Base-by-base conservation (phyloP, 2,797 vertebrate species). In the Acropternis orthonyx region DNA sequence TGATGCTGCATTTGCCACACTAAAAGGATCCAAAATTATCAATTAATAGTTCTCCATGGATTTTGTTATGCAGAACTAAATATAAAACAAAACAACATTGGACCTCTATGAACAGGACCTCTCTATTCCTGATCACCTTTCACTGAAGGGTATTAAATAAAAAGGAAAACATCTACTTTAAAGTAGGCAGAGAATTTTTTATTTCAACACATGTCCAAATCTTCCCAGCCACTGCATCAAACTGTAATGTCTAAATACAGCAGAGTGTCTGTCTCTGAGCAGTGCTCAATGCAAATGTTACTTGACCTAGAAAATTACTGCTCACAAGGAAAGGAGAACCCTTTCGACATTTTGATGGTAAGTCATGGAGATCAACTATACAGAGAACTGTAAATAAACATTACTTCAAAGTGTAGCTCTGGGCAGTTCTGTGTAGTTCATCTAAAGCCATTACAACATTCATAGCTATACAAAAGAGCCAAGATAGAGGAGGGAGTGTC, bases 221-320 rank as follows among this genome's bases (percentile, higher is more conserved):
- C 55, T 88, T 95, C 71, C 39, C 18, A 88, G 66, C 28, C 44
- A 49, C 27, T 83, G 36, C 51, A 43, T 51, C 41, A 63, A 83
- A 66, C 48, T 5, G 0, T 59, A 56, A 27, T 27, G 20, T 17
- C 58, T 83, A 81, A 89, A 92, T 56, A 52, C 74, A 93, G 68
- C 81, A 78, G 79, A 61, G n/a, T 62, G 61, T 43, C 74, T 92
- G 73, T 77, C 69, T 89, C 84, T 58, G 65, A 93, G 79, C 73
- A 72, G 32, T 55, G 76, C 88, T 94, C 73, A 51, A 44, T 86
- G 79, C 89, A 89, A 96, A 90, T 83, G 48, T 92, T 92, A 66
- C 89, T 89, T 94, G 95, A 93, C 92, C 85, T 93, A 94, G 96
- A 96, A 96, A 96, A 96, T 86, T 71, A 72, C 86, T 88, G 73